Evolutionary conservation across 2,888 invertebrate genomes (phyloP), one percentile per base, ranked within the genome.

Genomic region (Caenorhabditis sp.): DNA sequence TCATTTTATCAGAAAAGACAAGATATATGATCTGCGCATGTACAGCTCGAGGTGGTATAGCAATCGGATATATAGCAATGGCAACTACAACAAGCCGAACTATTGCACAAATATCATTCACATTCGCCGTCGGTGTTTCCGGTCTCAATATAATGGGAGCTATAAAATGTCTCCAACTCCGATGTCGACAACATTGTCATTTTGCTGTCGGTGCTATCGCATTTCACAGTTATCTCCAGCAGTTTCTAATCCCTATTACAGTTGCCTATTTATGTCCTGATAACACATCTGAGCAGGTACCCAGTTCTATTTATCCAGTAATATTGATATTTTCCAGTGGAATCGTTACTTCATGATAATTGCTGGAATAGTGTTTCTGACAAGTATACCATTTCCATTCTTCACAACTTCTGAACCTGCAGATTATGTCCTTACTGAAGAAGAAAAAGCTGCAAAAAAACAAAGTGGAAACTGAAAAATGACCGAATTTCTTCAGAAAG

Each of bases 81-180:
- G 12, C 43, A 12, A 3, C 14, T 7, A 73, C 68, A 1, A 14
- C 65, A 0, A 60, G 73, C 36, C 52, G 63, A 17, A 12, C 61
- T 21, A 36, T 75, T 31, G 78, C 71, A 12, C 81, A 81, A 61
- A 10, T 73, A 1, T 76, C 74, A 23, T 82, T 75, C 63, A 81
- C 82, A 0, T 63, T 70, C 0, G 78, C 80, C 0, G 76, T 80
- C 26, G 67, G 67, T 0, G 60, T 76, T 17, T 73, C 73, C 10
- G 82, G 80, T 0, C n/a, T 81, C 36, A 82, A 80, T 23, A 67
- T 75, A 12, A 75, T 82, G 52, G 82, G 82, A 21, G 75, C 75
- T 14, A 63, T 77, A 49, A 77, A 76, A 49, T 79, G 78, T 61
- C 59, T 73, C n/a, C 79, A 79, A 43, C 36, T 81, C 65, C 77